phyloP scores from a whole-genome alignment of 2,888 invertebrate species.

The Epistrophe grossulariae region DNA sequence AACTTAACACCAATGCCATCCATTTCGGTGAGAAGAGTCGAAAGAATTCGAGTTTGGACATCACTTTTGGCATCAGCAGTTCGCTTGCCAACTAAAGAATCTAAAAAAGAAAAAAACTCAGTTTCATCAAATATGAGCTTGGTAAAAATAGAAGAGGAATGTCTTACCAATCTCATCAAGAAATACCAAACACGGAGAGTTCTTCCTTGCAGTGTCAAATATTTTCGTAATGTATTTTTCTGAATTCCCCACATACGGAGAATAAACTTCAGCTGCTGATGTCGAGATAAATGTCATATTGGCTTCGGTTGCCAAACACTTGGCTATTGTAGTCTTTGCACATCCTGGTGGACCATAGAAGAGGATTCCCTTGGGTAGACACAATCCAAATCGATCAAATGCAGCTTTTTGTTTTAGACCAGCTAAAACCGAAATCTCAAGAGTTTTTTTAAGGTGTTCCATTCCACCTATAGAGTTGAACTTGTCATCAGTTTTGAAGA shows the following conservation, averaged over 20 bases:
- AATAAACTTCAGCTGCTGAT: conserved; percentile 87
- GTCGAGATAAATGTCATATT: conserved; percentile 85
- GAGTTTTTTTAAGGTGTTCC: conserved; percentile 84
- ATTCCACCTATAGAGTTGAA: conserved; percentile 86
- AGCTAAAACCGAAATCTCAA: conserved; percentile 86
- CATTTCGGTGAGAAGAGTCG: conserved; percentile 87
- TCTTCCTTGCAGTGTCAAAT: conserved; percentile 86
- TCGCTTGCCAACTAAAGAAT: conserved; percentile 84
- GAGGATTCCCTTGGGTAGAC: conserved; percentile 86
- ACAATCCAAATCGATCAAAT: conserved; percentile 85
- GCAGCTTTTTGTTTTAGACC: conserved; percentile 85
- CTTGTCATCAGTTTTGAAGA: conserved; percentile 81
- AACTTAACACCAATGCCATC: conserved; percentile 85
- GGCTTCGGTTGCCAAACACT: conserved; percentile 85
- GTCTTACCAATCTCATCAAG: conserved; percentile 86
- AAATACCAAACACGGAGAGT: conserved; percentile 87
- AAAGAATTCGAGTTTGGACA: conserved; percentile 86
- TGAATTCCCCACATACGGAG: conserved; percentile 88
- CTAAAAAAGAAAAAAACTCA: conserved; percentile 78
- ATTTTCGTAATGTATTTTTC: conserved; percentile 86
- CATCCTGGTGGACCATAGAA: conserved; percentile 88
- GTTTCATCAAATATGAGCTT: neutral
- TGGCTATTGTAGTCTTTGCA: conserved; percentile 87
- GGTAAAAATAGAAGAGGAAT: neutral
- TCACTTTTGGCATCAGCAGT: conserved; percentile 80